Base-by-base conservation (phyloP, 37 sponge, comb jelly and placozoan genomes). In the Amphimedon queenslandica region DNA sequence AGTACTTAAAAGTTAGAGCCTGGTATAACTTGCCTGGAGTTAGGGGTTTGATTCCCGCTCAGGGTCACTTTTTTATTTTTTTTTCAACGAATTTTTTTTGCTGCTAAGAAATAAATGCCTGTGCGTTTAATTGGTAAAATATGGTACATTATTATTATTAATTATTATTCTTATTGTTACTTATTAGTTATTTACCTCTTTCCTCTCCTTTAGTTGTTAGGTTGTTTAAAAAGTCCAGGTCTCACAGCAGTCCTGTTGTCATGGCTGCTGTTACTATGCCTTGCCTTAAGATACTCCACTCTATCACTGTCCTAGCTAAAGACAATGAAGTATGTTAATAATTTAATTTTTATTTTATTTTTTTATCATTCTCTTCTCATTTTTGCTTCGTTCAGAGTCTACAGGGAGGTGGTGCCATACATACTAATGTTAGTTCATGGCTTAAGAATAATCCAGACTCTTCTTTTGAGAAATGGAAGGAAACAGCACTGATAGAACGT, bases 191-290 rank as follows among this genome's bases (percentile, higher is more conserved):
- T 47, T 13, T 8, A 47, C 13, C 13, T 60, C 5, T 39, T 67
- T 35, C 39, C 20, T 67, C 35, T 67, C 37, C 69, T 43, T 18
- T 72, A 90, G 84, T 94, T 31, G 37, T 94, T 20, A 75, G 21
- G 20, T 72, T 92, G 37, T 95, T 92, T 82, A 69, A 63, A 32
- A 82, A 76, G 40, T 57, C 88, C 34, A 77, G 73, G 18, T 38
- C 64, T 21, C 80, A 81, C 67, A 37, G 56, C n/a, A 92, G 66
- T 32, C 96, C 92, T 74, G 87, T 94, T 30, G 93, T 95, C 4
- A 72, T 85, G 63, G 81, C 88, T n/a, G 78, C 70, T 5, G 83
- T 95, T 13, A 89, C 90, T 2, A 80, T 92, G 61, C 93, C 90
- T 2, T 95, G 93, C 37, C 87, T 92, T n/a, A 70, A 69, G 61